A percentile compares a stretch with the other conserved stretches of the same genome.
phyloP scores from a whole-genome alignment of 2,113 vertebrate genomes.

The Anas platyrhynchos region DNA sequence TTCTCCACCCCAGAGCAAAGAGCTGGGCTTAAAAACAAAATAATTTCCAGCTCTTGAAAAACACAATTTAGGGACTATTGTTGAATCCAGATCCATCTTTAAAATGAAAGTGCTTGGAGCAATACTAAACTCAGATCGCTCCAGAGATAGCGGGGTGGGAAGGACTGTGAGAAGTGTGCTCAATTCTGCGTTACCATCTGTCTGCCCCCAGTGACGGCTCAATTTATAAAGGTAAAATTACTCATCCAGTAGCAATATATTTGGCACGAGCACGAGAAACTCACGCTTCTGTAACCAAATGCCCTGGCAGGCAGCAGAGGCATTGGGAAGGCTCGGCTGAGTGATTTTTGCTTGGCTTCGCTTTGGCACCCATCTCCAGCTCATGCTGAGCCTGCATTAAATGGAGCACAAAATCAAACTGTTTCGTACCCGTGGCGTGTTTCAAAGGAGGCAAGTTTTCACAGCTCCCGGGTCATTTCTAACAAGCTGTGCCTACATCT shows the following conservation, averaged over 20 bases:
- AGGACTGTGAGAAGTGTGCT: not conserved
- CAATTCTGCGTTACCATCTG: not conserved
- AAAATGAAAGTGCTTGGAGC: not conserved
- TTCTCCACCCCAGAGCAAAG: not conserved
- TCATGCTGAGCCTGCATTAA: constrained; percentile 9
- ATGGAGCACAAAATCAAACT: constrained; percentile 34
- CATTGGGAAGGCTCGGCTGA: not conserved
- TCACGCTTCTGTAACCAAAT: not conserved
- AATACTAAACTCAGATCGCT: not conserved
- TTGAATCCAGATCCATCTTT: not conserved
- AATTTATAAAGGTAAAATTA: constrained; percentile 19
- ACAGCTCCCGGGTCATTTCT: not conserved
- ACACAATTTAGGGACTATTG: not conserved
- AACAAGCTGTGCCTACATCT: not conserved
- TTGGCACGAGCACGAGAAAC: not conserved
- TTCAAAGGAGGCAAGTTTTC: constrained; percentile 25
- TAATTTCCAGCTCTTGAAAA: fast-evolving
- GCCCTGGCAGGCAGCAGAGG: not conserved
- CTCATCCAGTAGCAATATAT: not conserved
- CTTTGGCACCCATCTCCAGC: constrained; percentile 11
- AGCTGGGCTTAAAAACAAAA: not conserved
- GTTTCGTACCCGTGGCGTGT: not conserved
- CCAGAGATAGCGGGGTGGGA: not conserved
- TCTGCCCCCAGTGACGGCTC: not conserved
- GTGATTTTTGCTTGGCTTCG: constrained; percentile 13